A percentile compares a stretch with the other conserved stretches of the same genome.
These are phyloP conservation scores for Clistopyga incitator DNA, from an alignment of 2,888 invertebrate species.

Conservation along the genomic window DNA sequence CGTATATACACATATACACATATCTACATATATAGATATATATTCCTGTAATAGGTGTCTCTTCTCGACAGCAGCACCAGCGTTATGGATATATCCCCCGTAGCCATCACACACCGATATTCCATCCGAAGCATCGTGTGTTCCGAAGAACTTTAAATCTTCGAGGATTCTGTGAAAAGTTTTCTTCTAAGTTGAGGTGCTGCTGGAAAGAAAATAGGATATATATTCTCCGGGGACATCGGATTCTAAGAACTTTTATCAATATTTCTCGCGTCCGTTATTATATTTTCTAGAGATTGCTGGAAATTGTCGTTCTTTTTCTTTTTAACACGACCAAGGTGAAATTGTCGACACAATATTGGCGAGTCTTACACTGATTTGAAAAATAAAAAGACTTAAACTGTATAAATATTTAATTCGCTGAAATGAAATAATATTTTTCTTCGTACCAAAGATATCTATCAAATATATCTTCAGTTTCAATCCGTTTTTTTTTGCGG, in stretches of 20 bases:
- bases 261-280: conserved; percentile 22
- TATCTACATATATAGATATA: neutral
- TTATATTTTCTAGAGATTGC: neutral
- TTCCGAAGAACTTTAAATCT: conserved; percentile 26
- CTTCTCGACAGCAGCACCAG: neutral
- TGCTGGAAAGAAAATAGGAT: neutral
- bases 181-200: neutral
- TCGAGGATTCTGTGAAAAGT: conserved; percentile 22
- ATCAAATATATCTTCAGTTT: too few species aligned
- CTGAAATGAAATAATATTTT: too few species aligned
- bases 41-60: neutral
- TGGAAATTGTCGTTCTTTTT: neutral
- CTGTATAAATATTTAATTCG: too few species aligned
- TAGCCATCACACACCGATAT: conserved; percentile 19
- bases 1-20: too few species aligned
- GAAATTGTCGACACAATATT: neutral
- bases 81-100: conserved; percentile 26
- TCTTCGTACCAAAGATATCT: too few species aligned
- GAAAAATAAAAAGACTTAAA: too few species aligned
- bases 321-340: neutral
- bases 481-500: too few species aligned
- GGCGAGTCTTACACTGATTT: too few species aligned
- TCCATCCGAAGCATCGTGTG: neutral
- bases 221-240: neutral
- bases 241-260: conserved; percentile 26